Base-by-base conservation (phyloP, 2,888 invertebrate genomes). In the Carpatolechia fugitivella region DNA sequence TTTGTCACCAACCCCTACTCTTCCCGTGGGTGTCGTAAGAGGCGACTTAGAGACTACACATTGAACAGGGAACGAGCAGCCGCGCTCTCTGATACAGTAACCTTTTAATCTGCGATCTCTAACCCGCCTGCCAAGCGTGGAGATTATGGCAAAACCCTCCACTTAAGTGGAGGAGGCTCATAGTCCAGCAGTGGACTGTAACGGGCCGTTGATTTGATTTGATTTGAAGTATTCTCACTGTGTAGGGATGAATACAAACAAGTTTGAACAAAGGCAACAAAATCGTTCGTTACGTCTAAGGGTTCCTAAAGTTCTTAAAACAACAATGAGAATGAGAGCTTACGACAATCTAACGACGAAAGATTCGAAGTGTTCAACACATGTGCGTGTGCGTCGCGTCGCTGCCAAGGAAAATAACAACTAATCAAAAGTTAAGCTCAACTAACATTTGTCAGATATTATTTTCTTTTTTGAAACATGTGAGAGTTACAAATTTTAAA, bases 291-390 rank as follows among this genome's bases (percentile, higher is more conserved):
- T 30, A 30, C 30, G 31, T 47, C 31, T 8, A 31, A 47, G 16
- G 31, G 13, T 13, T 31, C 18, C 47, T 31, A 16, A 31, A 44
- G 20, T 24, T 24, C 24, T 24, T 24, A 24, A 24, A 24, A 3
- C 6, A 24, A 24, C 35, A 35, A 8, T 6, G 30, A 47, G 16
- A 47, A 47, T 31, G 11, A 47, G 29, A 16, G 30, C 31, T 30
- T 47, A 31, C 24, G 11, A 31, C 20, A n/a, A n/a, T n/a, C 11
- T 4, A 4, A 40, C 38, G 11, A 31, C 20, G 29, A 46, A 33
- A 51, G 51, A 46, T 36, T 51, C n/a, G 18, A 30, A 55, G 36
- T 46, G 55, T 52, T 46, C 51, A 51, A 50, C 55, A 51, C 52
- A 52, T 47, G 52, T 47, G 55, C n/a, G 20, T 5, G 41, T 18